Conservation (phyloP, 2,113 vertebrate species). For the Anolis sagrei region DNA sequence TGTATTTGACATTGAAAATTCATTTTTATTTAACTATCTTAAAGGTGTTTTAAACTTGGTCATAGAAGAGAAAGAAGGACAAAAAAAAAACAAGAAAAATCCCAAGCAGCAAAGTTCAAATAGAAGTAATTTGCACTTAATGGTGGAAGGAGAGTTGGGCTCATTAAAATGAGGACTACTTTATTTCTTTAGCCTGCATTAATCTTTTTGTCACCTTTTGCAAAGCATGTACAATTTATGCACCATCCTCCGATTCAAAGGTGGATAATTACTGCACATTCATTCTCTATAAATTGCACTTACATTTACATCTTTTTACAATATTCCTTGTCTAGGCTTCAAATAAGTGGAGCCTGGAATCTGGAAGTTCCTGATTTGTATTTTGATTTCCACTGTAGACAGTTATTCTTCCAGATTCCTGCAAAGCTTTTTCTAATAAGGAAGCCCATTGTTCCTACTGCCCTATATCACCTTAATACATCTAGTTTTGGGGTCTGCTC, state of each 20-base stretch:
- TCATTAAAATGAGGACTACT: slow-evolving; percentile 21
- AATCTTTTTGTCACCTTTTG: slow-evolving; percentile 17
- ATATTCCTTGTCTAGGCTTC: neutral
- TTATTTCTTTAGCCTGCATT: neutral
- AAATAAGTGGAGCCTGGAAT: neutral
- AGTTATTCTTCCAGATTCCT: neutral
- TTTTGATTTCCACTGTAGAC: neutral
- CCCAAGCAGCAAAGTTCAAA: slow-evolving; percentile 11
- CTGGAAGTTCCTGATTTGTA: neutral
- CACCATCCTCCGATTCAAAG: slow-evolving; percentile 16
- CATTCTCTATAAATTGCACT: slow-evolving; percentile 15
- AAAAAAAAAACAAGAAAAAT: neutral
- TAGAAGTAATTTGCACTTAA: neutral
- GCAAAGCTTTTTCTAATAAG: neutral
- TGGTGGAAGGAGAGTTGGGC: neutral
- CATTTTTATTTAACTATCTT: slow-evolving; percentile 13
- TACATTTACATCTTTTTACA: neutral
- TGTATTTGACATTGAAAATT: slow-evolving; percentile 16
- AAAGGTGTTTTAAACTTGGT: neutral
- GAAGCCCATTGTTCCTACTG: neutral
- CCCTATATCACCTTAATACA: neutral
- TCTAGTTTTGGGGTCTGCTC: neutral
- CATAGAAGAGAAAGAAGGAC: neutral
- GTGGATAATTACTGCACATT: slow-evolving; percentile 30
- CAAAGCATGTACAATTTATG: neutral